Evolutionary conservation across 2,113 vertebrate genomes (phyloP).

Genomic region (Octodon degus): DNA sequence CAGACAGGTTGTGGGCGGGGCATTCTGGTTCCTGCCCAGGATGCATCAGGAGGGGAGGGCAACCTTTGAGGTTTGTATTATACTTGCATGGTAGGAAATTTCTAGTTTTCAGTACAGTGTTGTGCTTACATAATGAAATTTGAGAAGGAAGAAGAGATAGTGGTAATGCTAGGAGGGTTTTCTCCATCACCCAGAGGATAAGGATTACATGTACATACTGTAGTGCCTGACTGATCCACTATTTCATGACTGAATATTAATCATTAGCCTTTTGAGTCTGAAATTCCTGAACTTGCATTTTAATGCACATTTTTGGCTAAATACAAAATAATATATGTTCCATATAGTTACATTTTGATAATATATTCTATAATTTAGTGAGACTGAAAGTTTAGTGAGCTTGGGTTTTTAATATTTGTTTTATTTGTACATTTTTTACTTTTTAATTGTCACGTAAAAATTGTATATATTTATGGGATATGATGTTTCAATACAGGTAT

Average conservation of each 20-base stretch:
- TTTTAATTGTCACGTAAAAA: background rate
- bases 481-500: too few species aligned
- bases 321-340: conserved; percentile 57
- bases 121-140: background rate
- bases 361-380: conserved; percentile 58
- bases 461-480: too few species aligned
- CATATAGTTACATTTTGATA: conserved; percentile 43
- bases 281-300: conserved; percentile 54
- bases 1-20: fast-evolving
- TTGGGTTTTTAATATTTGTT: conserved; percentile 49
- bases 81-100: background rate
- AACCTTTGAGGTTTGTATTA: background rate
- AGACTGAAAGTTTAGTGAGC: conserved; percentile 55
- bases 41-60: background rate
- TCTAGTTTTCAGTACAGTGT: background rate
- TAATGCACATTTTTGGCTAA: conserved; percentile 17
- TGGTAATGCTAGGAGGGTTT: background rate
- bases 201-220: background rate
- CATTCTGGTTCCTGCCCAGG: conserved; percentile 75
- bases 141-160: background rate
- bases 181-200: background rate
- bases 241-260: conserved; percentile 49
- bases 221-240: background rate
- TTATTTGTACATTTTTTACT: background rate
- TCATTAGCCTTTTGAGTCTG: conserved; percentile 52